Evolutionary conservation across 2,888 invertebrate species (phyloP), one percentile per base, ranked within the genome.

Genomic region (Eudemis profundana): DNA sequence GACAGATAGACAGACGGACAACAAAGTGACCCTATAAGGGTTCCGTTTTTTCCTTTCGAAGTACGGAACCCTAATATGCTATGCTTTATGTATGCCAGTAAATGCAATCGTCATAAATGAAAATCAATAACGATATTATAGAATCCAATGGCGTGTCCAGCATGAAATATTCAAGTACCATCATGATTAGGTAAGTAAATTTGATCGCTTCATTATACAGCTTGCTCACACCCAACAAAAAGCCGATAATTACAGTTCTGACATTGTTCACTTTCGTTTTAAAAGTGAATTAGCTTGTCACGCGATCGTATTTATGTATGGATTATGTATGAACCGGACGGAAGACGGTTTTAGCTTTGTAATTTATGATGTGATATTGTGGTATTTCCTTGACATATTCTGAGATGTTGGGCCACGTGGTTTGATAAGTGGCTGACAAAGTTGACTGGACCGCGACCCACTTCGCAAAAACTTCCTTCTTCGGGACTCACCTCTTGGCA

Each of bases 281-380:
- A 56, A 56, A 56, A 56, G 56, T 44, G 56, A 56, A 56, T 56
- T 56, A 56, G 17, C 42, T 4, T 44, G 56, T 56, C 56, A 56
- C 56, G 56, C 56, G 56, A 56, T 44, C n/a, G 17, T 44, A 42
- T 29, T 27, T 53, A 53, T 53, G 42, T 29, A 56, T 56, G 29
- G 42, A 44, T 42, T 44, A 56, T 56, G 54, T 42, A 56, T 44
- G 42, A 54, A 17, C 33, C 40, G 54, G 56, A 29, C 44, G 56
- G 56, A 56, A 56, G 56, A 17, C 42, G 44, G 17, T 5, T 17
- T 4, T 12, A 51, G 15, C 15, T 12, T 27, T 10, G 33, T 33
- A 21, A 17, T 42, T 29, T 19, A 56, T 8, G 14, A 29, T n/a
- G 56, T 17, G 14, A 53, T 14, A n/a, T n/a, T n/a, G n/a, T n/a